Percentiles rank a stretch among this genome's conserved stretches.
Conservation (phyloP, 1,140 invertebrate genomes). For the Trachymyrmex septentrionalis region DNA sequence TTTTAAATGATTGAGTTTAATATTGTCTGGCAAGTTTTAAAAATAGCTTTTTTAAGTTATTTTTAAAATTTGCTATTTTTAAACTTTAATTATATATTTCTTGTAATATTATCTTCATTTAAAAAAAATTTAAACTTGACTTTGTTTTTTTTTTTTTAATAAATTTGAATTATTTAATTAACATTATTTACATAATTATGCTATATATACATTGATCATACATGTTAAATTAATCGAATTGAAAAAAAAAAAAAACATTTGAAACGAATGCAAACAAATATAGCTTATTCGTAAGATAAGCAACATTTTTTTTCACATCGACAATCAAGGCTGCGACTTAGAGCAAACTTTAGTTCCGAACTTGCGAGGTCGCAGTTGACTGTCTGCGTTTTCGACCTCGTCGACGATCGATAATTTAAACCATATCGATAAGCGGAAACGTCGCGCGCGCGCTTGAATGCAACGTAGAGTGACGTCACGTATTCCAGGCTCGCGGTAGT, state of each 20-base stretch:
- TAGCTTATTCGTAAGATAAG: neutral
- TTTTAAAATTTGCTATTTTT: too few relatives aligned
- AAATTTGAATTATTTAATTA: neutral
- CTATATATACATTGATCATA: neutral
- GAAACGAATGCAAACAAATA: neutral
- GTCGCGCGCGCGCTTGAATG: constrained; percentile 19
- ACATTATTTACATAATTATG: neutral
- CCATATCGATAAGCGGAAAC: constrained; percentile 58
- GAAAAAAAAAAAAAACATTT: neutral
- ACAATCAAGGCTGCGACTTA: constrained; percentile 9
- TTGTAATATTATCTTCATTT: neutral
- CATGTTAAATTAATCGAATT: neutral
- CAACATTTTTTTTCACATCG: neutral
- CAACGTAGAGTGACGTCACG: constrained; percentile 1
- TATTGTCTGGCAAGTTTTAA: neutral
- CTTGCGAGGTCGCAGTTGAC: constrained; percentile 39
- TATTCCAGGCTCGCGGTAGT: neutral
- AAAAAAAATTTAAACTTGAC: neutral
- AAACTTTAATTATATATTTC: neutral
- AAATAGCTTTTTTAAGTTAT: neutral
- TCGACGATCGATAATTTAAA: constrained; percentile 64
- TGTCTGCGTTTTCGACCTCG: constrained; percentile 57
- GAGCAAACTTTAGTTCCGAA: constrained; percentile 51
- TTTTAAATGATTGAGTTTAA: neutral
- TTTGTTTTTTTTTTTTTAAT: neutral